Base-by-base conservation (phyloP, 2,113 vertebrate genomes). In the Epinephelus moara region DNA sequence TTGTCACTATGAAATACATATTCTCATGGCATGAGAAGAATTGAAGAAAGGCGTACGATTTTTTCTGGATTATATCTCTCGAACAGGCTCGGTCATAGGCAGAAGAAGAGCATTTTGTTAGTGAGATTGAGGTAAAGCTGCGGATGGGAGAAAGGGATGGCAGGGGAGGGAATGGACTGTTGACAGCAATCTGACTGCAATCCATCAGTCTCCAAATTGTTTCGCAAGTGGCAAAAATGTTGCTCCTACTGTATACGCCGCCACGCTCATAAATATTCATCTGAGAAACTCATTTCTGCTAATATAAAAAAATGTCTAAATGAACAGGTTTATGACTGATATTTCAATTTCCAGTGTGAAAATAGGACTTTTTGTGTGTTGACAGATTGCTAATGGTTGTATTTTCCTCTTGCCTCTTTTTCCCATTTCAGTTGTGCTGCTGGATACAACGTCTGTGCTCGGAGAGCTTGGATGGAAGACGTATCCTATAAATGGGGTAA, bases 401-500 rank as follows among this genome's bases (percentile, higher is more conserved):
- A 40, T 89, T 83, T 80, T 10, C 45, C 30, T 25, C 45, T 49
- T 13, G 76, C 73, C 9, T 57, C 70, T 71, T 87, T 94, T 89
- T 90, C 57, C 93, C 67, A 45, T 96, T 95, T 90, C 93, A 98
- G 97, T 98, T 92, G 96, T 98, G 90, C 94, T 98, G 92, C 96
- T 98, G 93, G 97, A 98, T 94, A 98, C 97, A 85, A 98, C 97
- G 37, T 92, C 96, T 85, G 97, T 96, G 70, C 94, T 98, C 0
- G 97, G 97, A 91, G 97, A 98, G 78, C 95, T 98, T 9, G 97
- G 97, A 95, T 98, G 97, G 97, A 98, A 97, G 94, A 97, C 97
- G 1, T 98, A 98, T 94, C 97, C 97, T 52, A 91, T 98, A 92
- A 98, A 98, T 85, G 97, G 97, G 96, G 97, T 98, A 96, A 98